These are phyloP conservation scores for Tridacna crocea DNA, from an alignment of 2,888 invertebrate species.

Conservation along the genomic window DNA sequence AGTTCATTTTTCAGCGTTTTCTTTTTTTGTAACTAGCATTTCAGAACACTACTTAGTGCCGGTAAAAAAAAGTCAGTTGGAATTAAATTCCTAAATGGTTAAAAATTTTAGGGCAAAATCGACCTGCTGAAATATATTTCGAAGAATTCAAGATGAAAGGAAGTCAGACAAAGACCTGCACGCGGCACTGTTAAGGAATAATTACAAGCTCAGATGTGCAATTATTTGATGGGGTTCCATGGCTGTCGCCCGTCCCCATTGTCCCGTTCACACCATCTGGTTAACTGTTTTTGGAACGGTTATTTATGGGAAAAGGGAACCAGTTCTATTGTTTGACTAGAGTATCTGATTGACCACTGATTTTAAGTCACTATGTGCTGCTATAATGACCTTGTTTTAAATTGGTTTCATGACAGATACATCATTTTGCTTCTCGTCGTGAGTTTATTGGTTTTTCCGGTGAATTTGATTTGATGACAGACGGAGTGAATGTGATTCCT, in stretches of 20 bases:
- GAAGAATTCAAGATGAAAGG: background rate
- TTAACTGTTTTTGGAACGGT: constrained; percentile 37
- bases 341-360: constrained; percentile 26
- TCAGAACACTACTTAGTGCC: too few species aligned
- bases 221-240: constrained; percentile 14
- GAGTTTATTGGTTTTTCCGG: constrained; percentile 23
- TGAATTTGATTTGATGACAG: constrained; percentile 26
- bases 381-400: background rate
- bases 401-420: constrained; percentile 2
- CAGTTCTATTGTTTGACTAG: constrained; percentile 20
- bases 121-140: too few species aligned
- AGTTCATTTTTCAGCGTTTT: too few species aligned
- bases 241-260: constrained; percentile 19
- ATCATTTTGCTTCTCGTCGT: background rate
- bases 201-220: constrained; percentile 36
- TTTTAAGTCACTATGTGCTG: background rate
- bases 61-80: too few species aligned
- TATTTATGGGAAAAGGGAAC: constrained; percentile 31
- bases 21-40: too few species aligned
- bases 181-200: constrained; percentile 23
- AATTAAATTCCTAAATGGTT: too few species aligned
- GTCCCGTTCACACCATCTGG: constrained; percentile 44
- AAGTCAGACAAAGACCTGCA: constrained; percentile 28
- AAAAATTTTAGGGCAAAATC: too few species aligned
- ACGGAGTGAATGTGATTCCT: constrained; percentile 24